These are phyloP conservation scores for Calameuta pallipes DNA, from an alignment of 2,888 invertebrate species.

Conservation along the genomic window DNA sequence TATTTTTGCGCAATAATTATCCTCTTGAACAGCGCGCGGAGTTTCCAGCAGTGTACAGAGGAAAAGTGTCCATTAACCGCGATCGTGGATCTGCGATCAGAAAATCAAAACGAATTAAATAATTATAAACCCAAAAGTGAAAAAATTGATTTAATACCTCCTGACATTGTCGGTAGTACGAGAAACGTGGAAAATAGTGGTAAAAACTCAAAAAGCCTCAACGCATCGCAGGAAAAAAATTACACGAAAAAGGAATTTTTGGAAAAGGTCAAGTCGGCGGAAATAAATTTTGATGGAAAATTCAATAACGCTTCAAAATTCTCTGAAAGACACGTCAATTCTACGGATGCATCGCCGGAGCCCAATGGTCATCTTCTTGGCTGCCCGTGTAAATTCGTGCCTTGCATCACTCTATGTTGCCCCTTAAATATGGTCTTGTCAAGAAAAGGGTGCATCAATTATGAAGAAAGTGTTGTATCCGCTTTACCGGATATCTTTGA, in stretches of 20 bases:
- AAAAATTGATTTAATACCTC: background rate
- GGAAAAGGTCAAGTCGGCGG: background rate
- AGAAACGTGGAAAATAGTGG: background rate
- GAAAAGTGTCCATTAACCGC: background rate
- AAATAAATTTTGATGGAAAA: background rate
- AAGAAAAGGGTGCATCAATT: background rate
- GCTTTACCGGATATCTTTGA: background rate
- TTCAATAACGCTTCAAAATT: background rate
- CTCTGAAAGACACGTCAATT: background rate
- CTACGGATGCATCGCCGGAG: background rate
- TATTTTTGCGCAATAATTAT: background rate
- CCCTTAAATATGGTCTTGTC: conserved; percentile 6
- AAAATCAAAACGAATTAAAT: background rate
- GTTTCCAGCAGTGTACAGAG: background rate
- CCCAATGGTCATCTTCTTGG: conserved; percentile 7
- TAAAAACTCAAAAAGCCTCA: background rate
- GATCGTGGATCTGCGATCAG: background rate
- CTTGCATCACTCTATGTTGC: conserved; percentile 46
- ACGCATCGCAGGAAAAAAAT: background rate
- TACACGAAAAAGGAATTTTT: background rate
- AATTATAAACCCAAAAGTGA: background rate
- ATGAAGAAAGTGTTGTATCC: background rate
- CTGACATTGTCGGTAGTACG: background rate
- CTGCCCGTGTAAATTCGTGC: conserved; percentile 27
- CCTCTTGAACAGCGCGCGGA: background rate